Evolutionary conservation across 2,888 invertebrate species (phyloP), one percentile per base, ranked within the genome.

Genomic region (Acronicta aceris): DNA sequence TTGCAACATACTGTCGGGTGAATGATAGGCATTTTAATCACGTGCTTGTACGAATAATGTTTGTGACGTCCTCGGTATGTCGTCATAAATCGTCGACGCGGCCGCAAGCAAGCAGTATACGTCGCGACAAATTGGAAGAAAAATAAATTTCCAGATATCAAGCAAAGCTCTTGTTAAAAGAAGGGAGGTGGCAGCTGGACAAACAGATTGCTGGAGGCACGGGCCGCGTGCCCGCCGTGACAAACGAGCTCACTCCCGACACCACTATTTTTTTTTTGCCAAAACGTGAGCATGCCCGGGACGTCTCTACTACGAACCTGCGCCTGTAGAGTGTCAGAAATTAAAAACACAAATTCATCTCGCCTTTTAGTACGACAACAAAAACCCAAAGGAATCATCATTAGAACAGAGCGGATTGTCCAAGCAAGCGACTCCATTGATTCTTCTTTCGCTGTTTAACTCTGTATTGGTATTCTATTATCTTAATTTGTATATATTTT

Each of bases 91-190:
- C 76, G 76, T 78, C 71, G 71, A 63, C 65, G 77, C 71, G 69
- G 67, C 70, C 76, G 68, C 71, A n/a, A n/a, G n/a, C n/a, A 77
- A 79, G 70, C 74, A 79, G 75, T 75, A 66, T 77, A 77, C 66
- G 74, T 81, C 71, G 74, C 79, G 85, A 86, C 82, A 89, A 87
- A 87, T 89, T 86, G 85, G 81, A 74, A 81, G 81, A 82, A 83
- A 86, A 86, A 89, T 89, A 90, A 88, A 90, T 91, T 86, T 85
- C 82, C 81, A 83, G 87, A 86, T 89, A 85, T 85, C 87, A 89
- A 89, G 88, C 85, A 89, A 89, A 91, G 89, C 89, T 90, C 87
- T 89, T 89, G 90, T 91, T 90, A 89, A 91, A 89, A 90, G 88
- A 87, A 89, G 86, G 81, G 87, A 86, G 87, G 88, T 87, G 88